Percentiles rank a stretch among this genome's conserved stretches.
phyloP scores from a whole-genome alignment of 1,140 invertebrate genomes.

The Eubasilissa regina region DNA sequence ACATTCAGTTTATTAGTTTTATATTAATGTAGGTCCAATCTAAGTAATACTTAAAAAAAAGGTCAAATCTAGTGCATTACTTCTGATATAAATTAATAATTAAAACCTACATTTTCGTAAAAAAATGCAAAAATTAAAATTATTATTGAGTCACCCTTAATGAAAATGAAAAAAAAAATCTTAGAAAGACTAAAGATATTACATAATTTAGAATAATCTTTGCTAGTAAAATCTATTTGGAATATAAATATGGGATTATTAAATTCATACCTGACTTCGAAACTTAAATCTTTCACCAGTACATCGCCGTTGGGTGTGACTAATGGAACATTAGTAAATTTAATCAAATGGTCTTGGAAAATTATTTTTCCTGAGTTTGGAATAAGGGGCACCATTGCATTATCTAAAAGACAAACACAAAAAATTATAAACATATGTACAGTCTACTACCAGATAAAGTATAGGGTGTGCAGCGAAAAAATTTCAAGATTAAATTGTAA shows the following conservation, averaged over 20 bases:
- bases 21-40: no score
- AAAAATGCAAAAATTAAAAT: no score
- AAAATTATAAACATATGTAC: no score
- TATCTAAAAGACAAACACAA: constrained; percentile 46
- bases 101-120: no score
- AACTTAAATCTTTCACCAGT: constrained; percentile 89
- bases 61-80: no score
- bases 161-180: constrained; percentile 39
- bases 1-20: no score
- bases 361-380: constrained; percentile 88
- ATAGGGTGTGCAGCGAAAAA: no score
- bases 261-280: constrained; percentile 83
- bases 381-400: constrained; percentile 64
- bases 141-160: no score
- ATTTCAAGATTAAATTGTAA: no score
- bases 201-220: not conserved
- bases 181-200: not conserved
- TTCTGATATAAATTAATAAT: no score
- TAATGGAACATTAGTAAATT: constrained; percentile 93
- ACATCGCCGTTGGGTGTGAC: constrained; percentile 98
- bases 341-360: constrained; percentile 92
- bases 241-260: not conserved
- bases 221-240: not conserved
- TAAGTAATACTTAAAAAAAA: no score
- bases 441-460: no score